Percentiles rank a stretch among this genome's conserved stretches.
Evolutionary conservation across 2,797 vertebrate genomes (phyloP).

Genomic region (Typhlichthys eigenmanni): DNA sequence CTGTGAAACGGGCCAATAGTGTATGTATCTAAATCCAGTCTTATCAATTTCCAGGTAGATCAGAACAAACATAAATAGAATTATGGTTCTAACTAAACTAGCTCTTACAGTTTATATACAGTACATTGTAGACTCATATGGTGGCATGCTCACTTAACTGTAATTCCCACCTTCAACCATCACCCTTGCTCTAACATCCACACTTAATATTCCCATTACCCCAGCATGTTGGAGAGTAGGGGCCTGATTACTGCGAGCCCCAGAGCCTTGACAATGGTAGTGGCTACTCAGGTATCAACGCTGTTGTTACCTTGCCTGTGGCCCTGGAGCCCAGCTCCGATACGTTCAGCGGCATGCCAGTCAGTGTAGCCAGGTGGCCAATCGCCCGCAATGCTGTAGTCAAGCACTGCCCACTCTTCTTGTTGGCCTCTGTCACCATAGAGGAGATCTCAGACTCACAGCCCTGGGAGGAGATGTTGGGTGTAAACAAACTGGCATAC

Average conservation of each 20-base stretch:
- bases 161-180: slow-evolving; percentile 23
- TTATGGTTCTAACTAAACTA: neutral
- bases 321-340: slow-evolving; percentile 54
- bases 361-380: slow-evolving; percentile 80
- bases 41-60: too few species aligned
- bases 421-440: slow-evolving; percentile 87
- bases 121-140: neutral
- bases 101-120: slow-evolving; percentile 17
- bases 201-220: slow-evolving; percentile 39
- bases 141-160: slow-evolving; percentile 9
- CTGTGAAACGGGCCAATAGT: too few species aligned
- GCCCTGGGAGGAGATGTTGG: slow-evolving; percentile 73
- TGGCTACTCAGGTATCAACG: slow-evolving; percentile 42
- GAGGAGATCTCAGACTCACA: slow-evolving; percentile 92
- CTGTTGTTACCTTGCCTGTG: slow-evolving; percentile 55
- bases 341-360: slow-evolving; percentile 71
- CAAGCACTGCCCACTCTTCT: slow-evolving; percentile 77
- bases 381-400: slow-evolving; percentile 69
- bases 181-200: slow-evolving; percentile 24
- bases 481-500: slow-evolving; percentile 36
- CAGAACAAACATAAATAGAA: too few species aligned
- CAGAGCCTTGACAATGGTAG: slow-evolving; percentile 26
- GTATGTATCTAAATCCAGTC: too few species aligned
- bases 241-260: slow-evolving; percentile 35
- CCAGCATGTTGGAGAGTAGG: slow-evolving; percentile 24